Evolutionary conservation across 1,140 invertebrate genomes (phyloP).

Genomic region (Archivesica marissinica): DNA sequence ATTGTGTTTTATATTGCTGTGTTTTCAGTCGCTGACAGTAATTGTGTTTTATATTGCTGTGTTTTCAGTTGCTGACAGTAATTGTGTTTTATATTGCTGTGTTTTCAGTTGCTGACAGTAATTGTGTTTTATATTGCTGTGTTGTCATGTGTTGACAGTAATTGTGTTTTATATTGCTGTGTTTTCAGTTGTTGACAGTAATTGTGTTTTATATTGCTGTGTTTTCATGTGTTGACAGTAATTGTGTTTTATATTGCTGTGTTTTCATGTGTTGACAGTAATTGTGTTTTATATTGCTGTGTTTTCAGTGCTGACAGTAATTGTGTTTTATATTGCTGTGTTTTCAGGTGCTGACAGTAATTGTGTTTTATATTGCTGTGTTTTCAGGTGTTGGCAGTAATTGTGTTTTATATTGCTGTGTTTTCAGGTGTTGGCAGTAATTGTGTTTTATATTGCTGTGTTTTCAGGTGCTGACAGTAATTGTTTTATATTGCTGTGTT

Average conservation of each 20-base stretch:
- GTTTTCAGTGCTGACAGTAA: conserved; percentile 75
- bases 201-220: conserved; percentile 77
- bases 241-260: conserved; percentile 78
- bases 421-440: conserved; percentile 76
- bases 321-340: conserved; percentile 77
- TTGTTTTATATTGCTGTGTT: conserved; percentile 76
- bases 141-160: conserved; percentile 75
- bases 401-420: conserved; percentile 77
- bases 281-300: background rate
- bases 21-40: conserved; percentile 75
- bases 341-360: conserved; percentile 76
- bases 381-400: conserved; percentile 76
- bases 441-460: conserved; percentile 77
- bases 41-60: conserved; percentile 77
- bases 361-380: conserved; percentile 77
- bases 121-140: conserved; percentile 77
- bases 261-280: too few species aligned
- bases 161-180: conserved; percentile 77
- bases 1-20: conserved; percentile 77
- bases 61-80: conserved; percentile 75
- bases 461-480: conserved; percentile 76
- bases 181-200: conserved; percentile 75
- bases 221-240: conserved; percentile 75
- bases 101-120: conserved; percentile 75
- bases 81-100: conserved; percentile 77